Base-by-base conservation (phyloP, 2,888 invertebrate species). In the Aleiodes alternator region DNA sequence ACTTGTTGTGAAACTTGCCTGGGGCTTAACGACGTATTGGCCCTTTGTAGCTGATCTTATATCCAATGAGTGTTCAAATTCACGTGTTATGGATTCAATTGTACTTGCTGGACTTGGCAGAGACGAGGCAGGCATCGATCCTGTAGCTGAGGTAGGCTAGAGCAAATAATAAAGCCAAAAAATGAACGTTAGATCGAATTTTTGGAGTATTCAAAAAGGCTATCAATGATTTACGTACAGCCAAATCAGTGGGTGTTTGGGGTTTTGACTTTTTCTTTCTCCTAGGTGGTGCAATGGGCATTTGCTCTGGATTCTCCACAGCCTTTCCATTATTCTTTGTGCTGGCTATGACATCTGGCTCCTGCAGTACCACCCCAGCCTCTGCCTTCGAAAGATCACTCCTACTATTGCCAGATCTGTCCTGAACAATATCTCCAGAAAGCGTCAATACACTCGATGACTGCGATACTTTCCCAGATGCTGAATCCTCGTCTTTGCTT, bases 321-420 rank as follows among this genome's bases (percentile, higher is more conserved):
- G 80, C 75, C 78, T 89, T 89, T 43, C 87, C 85, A 75, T 87
- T 87, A 80, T 84, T 86, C 78, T 97, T 97, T 79, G 97, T 96
- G 90, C 97, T 97, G 76, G 96, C 96, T 83, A 97, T 96, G 85
- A 97, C 96, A 90, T 98, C 97, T 2, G 97, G 97, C 90, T 97
- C 97, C 87, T 94, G 94, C 87, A 93, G 91, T 61, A 87, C 82
- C 61, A 86, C 83, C 79, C 80, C 86, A 78, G 86, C 85, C 72
- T 86, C 85, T 79, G 78, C 82, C 78, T 85, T 84, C 14, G 84
- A 83, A 79, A 83, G 78, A n/a, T 81, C 75, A 71, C 82, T 84
- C 79, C 83, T 84, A 61, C 79, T 83, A 82, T 86, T 87, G 55
- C 82, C 76, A 76, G 85, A 80, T 79, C 82, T 78, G 73, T 88